Base-by-base conservation (phyloP, 1,140 invertebrate genomes). In the Drosophila bocqueti region DNA sequence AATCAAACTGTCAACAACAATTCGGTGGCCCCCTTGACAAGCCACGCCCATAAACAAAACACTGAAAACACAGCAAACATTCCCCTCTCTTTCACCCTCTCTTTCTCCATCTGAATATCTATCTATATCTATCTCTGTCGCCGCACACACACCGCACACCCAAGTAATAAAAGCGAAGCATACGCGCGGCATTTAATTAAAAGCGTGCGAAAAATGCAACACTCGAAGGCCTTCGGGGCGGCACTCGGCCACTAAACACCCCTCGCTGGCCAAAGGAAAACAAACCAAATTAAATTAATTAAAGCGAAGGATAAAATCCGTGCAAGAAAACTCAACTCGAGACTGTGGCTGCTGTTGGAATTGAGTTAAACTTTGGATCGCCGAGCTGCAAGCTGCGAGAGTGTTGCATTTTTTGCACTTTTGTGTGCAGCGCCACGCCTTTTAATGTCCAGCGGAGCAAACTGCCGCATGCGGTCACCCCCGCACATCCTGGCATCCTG, bases 221-320 rank as follows among this genome's bases (percentile, higher is more conserved):
- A 81, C 83, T 81, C 66, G 63, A 59, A 60, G 55, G 62, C 52
- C 52, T 36, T 47, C 13, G 67, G 11, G 49, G 49, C 49, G 49
- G 9, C 29, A 13, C 26, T 31, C 38, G 40, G 13, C 61, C 47
- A 64, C 46, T 52, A 43, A 50, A 66, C 29, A 49, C 62, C 36
- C 65, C n/a, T 29, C 40, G 45, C 18, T 45, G 45, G 43, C 3
- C 36, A 50, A 21, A 29, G 57, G 5, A 55, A 68, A 58, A 61
- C 58, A 82, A 81, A 81, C 52, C 72, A 83, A 87, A 87, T 89
- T 83, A 89, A 87, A 87, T 87, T 87, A 89, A 87, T 87, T 87
- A 84, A 87, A 89, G 82, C 73, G n/a, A 29, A 49, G 24, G 68
- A 57, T 71, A 87, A 87, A 86, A 83, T 83, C 79, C 67, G 63